Percentiles rank a stretch among this genome's conserved stretches.
Evolutionary conservation across 1,140 invertebrate genomes (phyloP).

Genomic region (Dinothrombium tinctorium): DNA sequence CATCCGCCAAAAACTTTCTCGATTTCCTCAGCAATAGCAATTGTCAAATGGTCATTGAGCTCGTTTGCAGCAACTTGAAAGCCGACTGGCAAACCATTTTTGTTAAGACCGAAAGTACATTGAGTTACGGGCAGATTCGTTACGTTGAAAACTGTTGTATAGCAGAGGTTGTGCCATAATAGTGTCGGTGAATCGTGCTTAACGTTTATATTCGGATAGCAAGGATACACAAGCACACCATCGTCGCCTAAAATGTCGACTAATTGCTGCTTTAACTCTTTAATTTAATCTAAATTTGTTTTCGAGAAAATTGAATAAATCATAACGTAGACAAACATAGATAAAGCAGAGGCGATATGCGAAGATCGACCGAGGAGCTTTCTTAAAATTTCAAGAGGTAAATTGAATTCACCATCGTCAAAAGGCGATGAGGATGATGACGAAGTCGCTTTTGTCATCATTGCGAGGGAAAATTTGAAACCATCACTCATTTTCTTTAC

Average conservation of each 20-base stretch:
- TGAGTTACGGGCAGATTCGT: conserved; percentile 22
- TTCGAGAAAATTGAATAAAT: no score
- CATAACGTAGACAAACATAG: no score
- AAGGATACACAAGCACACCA: conserved; percentile 22
- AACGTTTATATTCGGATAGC: conserved; percentile 21
- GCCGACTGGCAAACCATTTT: conserved; percentile 23
- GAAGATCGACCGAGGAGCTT: no score
- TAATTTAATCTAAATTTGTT: no score
- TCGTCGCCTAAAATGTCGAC: conserved; percentile 17
- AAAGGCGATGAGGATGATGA: no score
- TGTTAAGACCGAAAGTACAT: conserved; percentile 21
- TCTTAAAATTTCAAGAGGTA: no score
- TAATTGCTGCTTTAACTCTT: no score
- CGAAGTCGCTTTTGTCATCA: no score
- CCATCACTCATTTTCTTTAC: no score
- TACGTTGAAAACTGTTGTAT: conserved; percentile 24
- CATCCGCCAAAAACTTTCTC: conserved; percentile 18
- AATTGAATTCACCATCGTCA: no score
- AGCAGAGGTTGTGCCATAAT: conserved; percentile 21
- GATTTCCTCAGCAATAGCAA: conserved; percentile 17
- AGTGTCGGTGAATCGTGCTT: conserved; percentile 23
- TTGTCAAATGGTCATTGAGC: conserved; percentile 15
- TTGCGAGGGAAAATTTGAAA: no score
- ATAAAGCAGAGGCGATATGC: no score
- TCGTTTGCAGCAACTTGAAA: conserved; percentile 18